phyloP scores from a whole-genome alignment of 1,140 invertebrate species.

The Aethina tumida region DNA sequence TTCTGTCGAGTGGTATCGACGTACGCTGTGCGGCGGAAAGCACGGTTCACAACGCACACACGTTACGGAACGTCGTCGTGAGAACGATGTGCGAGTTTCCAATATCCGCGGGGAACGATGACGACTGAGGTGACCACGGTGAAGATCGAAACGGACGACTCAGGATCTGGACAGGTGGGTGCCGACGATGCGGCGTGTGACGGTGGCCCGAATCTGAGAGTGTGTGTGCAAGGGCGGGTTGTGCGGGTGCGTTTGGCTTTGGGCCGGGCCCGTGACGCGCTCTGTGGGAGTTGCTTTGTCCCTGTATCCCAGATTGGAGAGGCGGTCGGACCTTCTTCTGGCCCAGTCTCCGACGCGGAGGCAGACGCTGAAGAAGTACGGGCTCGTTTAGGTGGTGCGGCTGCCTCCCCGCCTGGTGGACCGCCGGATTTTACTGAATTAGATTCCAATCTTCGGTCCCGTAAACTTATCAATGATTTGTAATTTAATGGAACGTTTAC shows the following conservation, averaged over 20 bases:
- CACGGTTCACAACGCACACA: slow-evolving; percentile 13
- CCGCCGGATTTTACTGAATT: no score
- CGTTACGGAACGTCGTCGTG: background rate
- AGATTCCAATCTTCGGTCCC: no score
- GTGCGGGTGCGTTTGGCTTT: slow-evolving; percentile 12
- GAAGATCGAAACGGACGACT: slow-evolving; percentile 20
- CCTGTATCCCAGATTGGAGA: slow-evolving; percentile 18
- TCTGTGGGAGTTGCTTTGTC: slow-evolving; percentile 33
- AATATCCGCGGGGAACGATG: slow-evolving; percentile 19
- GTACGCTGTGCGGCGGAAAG: slow-evolving; percentile 9
- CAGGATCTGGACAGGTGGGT: slow-evolving; percentile 21
- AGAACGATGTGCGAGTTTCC: slow-evolving; percentile 17
- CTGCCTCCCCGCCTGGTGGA: no score
- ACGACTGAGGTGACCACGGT: slow-evolving; percentile 21
- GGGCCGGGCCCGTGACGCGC: slow-evolving; percentile 23
- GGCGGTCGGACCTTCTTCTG: slow-evolving; percentile 30
- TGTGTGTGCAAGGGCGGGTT: slow-evolving; percentile 2
- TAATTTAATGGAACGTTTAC: no score
- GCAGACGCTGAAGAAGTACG: no score
- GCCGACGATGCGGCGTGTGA: slow-evolving; percentile 7
- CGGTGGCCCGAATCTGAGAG: slow-evolving; percentile 5
- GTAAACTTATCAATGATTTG: no score
- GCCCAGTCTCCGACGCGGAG: no score
- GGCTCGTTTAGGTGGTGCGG: no score
- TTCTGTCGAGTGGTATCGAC: slow-evolving; percentile 13